Conservation (phyloP, 2,113 vertebrate species). For the Ibidorhyncha struthersii region DNA sequence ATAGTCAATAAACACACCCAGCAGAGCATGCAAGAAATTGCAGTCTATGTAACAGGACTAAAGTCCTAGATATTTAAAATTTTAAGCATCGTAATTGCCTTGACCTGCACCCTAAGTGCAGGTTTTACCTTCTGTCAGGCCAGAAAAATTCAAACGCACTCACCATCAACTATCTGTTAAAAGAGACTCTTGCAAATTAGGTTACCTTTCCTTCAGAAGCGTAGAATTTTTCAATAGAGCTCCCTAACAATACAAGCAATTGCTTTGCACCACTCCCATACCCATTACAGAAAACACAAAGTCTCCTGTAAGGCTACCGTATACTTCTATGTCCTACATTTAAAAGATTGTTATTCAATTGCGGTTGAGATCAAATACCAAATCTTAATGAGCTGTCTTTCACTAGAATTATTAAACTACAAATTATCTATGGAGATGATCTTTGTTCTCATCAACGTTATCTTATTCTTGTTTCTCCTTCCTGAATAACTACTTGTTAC, state of each 20-base stretch:
- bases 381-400: not conserved
- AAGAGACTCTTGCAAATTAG: not conserved
- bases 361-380: not conserved
- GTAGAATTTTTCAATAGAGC: not conserved
- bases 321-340: not conserved
- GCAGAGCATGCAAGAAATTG: not conserved
- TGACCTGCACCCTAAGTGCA: not conserved
- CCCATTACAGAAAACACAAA: not conserved
- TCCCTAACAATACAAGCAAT: not conserved
- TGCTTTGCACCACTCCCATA: not conserved
- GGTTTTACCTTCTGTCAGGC: not conserved
- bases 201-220: not conserved
- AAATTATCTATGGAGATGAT: not conserved
- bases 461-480: not conserved
- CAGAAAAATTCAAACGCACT: not conserved
- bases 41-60: not conserved
- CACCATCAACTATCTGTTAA: not conserved
- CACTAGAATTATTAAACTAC: not conserved
- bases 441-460: not conserved
- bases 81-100: not conserved
- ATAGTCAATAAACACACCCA: not conserved
- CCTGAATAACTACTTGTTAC: not conserved
- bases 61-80: not conserved
- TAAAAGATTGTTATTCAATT: not conserved
- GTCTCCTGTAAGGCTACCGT: fast-evolving